Evolutionary conservation across 2,888 invertebrate species (phyloP), one percentile per base, ranked within the genome.

Genomic region (Melanchra persicariae): DNA sequence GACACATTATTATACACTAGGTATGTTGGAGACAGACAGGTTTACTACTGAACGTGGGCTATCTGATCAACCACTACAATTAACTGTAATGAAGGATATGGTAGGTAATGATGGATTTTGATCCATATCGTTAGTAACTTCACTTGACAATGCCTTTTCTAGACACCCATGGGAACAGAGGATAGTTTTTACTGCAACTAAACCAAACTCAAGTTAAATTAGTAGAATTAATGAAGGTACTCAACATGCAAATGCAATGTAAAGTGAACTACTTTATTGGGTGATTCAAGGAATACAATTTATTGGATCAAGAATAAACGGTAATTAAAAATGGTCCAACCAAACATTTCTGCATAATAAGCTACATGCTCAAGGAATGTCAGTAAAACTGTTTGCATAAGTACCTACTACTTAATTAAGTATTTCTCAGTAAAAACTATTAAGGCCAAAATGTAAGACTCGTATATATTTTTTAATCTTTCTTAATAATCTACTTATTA

Each of bases 341-440:
- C 63, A 76, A 72, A 82, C 74, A 77, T 79, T 74, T 80, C 59
- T 75, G 69, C 81, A 72, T 79, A 73, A 76, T 70, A 71, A 83
- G 68, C 62, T 74, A 68, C 67, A 82, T 70, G 70, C 79, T 76
- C 61, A 65, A 70, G 65, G 66, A 74, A 76, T 80, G 77, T 74
- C 75, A 78, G 71, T 82, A 74, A 82, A 81, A 80, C 79, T 77
- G 81, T 85, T 82, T 77, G 74, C 77, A 73, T 85, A 86, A 79
- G 67, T 85, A 78, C 51, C 60, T 51, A 73, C 79, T 74, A 79
- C 79, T 81, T 82, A 88, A 87, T 89, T 88, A 88, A 85, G 81
- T 78, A 75, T 84, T 88, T 86, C 85, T 82, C 70, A 45, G 85
- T 84, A 79, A 72, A 79, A 77, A 80, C 85, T 74, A 79, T 84